phyloP scores from a whole-genome alignment of 2,113 vertebrate genomes.

The Corapipo altera region DNA sequence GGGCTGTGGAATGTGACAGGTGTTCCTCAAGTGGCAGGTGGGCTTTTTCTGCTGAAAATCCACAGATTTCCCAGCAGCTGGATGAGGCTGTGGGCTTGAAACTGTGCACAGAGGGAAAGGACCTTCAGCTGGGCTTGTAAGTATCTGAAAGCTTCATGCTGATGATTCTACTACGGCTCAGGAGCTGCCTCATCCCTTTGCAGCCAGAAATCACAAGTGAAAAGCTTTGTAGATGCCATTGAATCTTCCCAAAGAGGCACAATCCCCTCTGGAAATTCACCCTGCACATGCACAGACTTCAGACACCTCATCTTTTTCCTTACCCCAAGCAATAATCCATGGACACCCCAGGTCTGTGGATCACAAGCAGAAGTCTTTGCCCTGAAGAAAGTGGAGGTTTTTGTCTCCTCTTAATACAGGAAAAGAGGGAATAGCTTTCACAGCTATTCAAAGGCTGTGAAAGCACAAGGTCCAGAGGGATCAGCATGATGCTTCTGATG shows the following conservation, averaged over 20 bases:
- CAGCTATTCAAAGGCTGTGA: not conserved
- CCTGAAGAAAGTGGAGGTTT: not conserved
- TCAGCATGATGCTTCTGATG: not conserved
- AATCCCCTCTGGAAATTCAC: not conserved
- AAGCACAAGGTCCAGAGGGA: not conserved
- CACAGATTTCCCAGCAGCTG: not conserved
- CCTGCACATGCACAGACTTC: not conserved
- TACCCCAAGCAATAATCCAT: not conserved
- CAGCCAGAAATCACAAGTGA: fast-evolving
- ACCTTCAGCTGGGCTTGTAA: not conserved
- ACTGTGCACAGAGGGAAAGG: fast-evolving
- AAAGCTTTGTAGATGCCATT: not conserved
- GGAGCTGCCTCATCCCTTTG: not conserved
- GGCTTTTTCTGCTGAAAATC: not conserved
- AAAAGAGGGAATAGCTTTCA: not conserved
- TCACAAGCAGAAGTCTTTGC: not conserved
- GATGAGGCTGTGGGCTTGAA: not conserved
- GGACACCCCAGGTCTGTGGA: fast-evolving
- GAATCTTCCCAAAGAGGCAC: not conserved
- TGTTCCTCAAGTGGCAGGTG: fast-evolving
- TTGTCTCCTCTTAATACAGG: not conserved
- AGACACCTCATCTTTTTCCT: not conserved
- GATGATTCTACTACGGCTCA: not conserved
- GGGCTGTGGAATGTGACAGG: not conserved
- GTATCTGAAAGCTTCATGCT: not conserved